phyloP scores from a whole-genome alignment of 35 echinoderm and acorn worm species.

The Ophiothrix spiculata region DNA sequence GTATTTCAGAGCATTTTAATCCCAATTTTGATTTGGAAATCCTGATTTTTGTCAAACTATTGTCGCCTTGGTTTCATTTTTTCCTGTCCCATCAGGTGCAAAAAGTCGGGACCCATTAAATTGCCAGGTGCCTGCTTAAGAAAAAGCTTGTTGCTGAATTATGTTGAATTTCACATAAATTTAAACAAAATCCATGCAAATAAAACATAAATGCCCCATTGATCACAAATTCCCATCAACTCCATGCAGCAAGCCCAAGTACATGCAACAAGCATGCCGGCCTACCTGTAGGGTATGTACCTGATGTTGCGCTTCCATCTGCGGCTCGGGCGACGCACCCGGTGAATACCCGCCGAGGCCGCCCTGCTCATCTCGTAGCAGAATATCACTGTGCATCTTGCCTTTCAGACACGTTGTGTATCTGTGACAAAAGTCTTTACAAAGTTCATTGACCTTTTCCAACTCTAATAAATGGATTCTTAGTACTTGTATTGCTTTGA shows the following conservation, averaged over 20 bases:
- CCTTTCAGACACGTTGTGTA: slow-evolving; percentile 97
- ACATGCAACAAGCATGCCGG: background rate
- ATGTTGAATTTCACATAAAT: background rate
- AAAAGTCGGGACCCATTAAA: no score
- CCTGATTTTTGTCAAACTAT: no score
- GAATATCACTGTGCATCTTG: slow-evolving; percentile 97
- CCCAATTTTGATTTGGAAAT: no score
- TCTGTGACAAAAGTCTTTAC: slow-evolving; percentile 98
- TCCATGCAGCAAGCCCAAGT: background rate
- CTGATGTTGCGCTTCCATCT: slow-evolving; percentile 20
- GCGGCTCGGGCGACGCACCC: slow-evolving; percentile 13
- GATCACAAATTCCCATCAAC: background rate
- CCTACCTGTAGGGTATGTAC: background rate
- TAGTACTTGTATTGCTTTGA: slow-evolving; percentile 98
- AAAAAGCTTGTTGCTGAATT: no score
- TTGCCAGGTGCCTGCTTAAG: no score
- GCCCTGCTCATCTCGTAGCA: slow-evolving; percentile 68
- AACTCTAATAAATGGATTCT: slow-evolving; percentile 90
- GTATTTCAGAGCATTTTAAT: no score
- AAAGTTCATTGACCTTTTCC: slow-evolving; percentile 99
- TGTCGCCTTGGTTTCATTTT: no score
- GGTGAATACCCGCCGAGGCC: slow-evolving; percentile 11
- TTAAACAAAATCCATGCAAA: background rate
- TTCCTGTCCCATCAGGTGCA: no score
- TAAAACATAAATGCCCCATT: background rate